Percentiles rank a stretch among this genome's conserved stretches.
Evolutionary conservation across 2,888 invertebrate species (phyloP).

Genomic region (Seira musarum): DNA sequence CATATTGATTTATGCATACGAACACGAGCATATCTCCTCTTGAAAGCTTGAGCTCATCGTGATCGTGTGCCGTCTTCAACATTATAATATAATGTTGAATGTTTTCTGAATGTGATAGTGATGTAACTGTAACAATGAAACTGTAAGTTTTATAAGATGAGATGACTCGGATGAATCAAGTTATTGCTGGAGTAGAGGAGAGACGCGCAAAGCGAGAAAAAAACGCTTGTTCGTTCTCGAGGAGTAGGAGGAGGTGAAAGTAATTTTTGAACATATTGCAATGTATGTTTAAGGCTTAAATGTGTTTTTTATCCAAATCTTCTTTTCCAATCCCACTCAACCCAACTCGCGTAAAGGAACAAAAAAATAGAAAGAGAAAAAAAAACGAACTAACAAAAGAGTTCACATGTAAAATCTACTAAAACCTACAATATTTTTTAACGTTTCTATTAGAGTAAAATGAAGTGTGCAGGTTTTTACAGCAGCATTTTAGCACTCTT

Average conservation of each 20-base stretch:
- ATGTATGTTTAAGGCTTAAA: slow-evolving; percentile 49
- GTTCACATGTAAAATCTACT: no score
- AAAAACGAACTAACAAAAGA: no score
- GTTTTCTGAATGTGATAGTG: neutral
- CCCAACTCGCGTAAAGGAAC: no score
- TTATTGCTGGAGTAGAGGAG: neutral
- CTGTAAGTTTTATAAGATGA: neutral
- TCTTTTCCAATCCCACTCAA: neutral
- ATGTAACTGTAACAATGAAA: neutral
- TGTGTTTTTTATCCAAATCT: slow-evolving; percentile 40
- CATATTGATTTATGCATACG: slow-evolving; percentile 45
- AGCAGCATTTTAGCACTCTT: no score
- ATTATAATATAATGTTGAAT: no score
- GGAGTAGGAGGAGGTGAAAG: slow-evolving; percentile 41
- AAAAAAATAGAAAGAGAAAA: no score
- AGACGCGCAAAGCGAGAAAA: neutral
- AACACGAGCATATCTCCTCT: slow-evolving; percentile 1
- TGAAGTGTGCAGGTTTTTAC: no score
- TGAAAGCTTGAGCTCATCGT: neutral
- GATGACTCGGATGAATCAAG: neutral
- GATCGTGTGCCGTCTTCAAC: neutral
- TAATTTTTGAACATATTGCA: slow-evolving; percentile 56
- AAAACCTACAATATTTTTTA: no score
- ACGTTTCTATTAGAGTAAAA: no score
- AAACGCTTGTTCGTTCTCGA: no score